Percentiles rank a stretch among this genome's conserved stretches.
Evolutionary conservation across 2,113 vertebrate species (phyloP).

Genomic region (Hippopotamus amphibius): DNA sequence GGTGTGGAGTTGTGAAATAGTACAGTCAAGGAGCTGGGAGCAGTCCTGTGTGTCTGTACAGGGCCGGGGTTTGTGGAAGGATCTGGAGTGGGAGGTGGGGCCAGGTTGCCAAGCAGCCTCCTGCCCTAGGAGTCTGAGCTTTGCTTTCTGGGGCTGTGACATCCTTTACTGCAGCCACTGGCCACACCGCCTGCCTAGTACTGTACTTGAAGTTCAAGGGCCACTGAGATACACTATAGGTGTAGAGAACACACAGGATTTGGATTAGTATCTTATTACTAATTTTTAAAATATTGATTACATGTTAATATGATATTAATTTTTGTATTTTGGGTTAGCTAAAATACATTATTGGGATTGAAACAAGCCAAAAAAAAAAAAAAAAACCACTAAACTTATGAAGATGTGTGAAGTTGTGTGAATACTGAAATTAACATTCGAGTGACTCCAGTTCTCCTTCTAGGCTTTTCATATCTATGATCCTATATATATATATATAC

Average conservation of each 20-base stretch:
- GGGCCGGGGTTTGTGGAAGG: fast-evolving
- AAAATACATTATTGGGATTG: too few relatives aligned
- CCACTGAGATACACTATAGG: too few relatives aligned
- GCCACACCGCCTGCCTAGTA: neutral
- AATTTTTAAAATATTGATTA: neutral
- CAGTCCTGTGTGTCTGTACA: neutral
- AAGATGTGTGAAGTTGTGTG: neutral
- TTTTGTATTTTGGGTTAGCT: neutral
- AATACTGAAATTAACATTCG: neutral
- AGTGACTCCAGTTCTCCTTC: neutral
- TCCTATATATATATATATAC: too few relatives aligned
- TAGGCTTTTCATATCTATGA: neutral
- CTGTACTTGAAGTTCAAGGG: neutral
- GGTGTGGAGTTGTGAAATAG: neutral
- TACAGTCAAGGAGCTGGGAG: neutral
- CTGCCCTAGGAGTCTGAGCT: neutral
- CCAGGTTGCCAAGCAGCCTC: neutral
- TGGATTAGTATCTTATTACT: neutral
- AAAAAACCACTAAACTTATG: too few relatives aligned
- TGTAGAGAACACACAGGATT: neutral
- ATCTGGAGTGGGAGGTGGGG: neutral
- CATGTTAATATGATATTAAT: neutral
- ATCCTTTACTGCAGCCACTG: fast-evolving
- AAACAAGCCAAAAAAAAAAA: too few relatives aligned
- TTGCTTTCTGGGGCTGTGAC: too few relatives aligned